phyloP scores from a whole-genome alignment of 2,888 invertebrate species.

The Lymantria dispar region DNA sequence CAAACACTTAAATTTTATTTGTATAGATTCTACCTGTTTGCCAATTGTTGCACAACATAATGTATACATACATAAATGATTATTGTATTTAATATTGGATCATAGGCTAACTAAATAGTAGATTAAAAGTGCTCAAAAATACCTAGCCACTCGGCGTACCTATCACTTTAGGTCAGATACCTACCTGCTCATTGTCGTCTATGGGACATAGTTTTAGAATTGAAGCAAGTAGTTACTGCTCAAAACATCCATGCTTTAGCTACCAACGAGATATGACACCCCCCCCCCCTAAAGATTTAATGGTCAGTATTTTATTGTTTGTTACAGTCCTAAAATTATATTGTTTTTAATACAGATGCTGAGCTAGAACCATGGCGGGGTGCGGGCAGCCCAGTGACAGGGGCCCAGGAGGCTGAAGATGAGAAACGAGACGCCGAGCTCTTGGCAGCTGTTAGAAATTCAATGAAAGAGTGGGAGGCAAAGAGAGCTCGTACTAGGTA shows the following conservation, averaged over 20 bases:
- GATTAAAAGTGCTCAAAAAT: too few relatives aligned
- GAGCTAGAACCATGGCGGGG: slow-evolving; percentile 73
- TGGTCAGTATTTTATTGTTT: background rate
- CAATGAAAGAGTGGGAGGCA: slow-evolving; percentile 87
- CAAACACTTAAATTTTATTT: too few relatives aligned
- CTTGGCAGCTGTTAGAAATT: slow-evolving; percentile 87
- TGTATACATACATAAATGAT: too few relatives aligned
- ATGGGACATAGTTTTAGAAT: too few relatives aligned
- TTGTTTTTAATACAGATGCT: slow-evolving; percentile 55
- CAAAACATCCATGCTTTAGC: background rate
- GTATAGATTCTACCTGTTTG: too few relatives aligned
- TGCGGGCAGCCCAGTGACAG: slow-evolving; percentile 76
- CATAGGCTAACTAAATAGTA: too few relatives aligned
- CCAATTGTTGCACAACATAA: too few relatives aligned
- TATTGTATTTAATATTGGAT: too few relatives aligned
- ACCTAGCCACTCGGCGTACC: too few relatives aligned
- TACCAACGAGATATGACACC: background rate
- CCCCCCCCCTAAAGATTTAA: background rate
- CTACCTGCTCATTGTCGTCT: too few relatives aligned
- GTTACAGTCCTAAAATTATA: background rate
- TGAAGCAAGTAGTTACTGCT: too few relatives aligned
- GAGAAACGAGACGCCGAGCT: slow-evolving; percentile 88
- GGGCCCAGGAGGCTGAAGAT: slow-evolving; percentile 86
- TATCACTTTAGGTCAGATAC: too few relatives aligned
- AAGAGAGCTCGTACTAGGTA: slow-evolving; percentile 80